phyloP scores from a whole-genome alignment of 1,140 invertebrate species.

The Galleria mellonella region DNA sequence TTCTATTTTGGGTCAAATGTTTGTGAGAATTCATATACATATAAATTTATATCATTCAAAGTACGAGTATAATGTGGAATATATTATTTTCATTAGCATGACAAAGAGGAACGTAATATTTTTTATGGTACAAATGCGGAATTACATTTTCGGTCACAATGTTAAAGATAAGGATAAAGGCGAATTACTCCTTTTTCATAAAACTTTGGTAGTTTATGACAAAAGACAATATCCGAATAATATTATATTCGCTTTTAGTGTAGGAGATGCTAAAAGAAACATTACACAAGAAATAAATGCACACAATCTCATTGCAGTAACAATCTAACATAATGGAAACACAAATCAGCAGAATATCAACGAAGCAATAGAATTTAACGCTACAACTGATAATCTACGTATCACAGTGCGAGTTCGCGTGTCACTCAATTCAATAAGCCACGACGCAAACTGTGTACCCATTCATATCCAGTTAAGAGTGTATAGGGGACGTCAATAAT shows the following conservation, averaged over 20 bases:
- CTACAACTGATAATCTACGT: constrained; percentile 1
- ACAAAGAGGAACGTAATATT: not conserved
- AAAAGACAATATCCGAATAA: too few relatives aligned
- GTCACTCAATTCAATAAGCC: constrained; percentile 38
- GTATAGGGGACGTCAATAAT: constrained; percentile 12
- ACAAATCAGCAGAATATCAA: not conserved
- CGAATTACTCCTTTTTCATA: too few relatives aligned
- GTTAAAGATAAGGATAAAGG: too few relatives aligned
- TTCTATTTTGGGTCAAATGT: too few relatives aligned
- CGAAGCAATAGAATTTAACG: constrained; percentile 1
- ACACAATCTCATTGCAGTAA: too few relatives aligned
- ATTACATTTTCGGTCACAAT: not conserved
- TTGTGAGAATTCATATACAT: too few relatives aligned
- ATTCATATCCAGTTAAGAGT: constrained; percentile 25
- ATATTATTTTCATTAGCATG: constrained; percentile 1
- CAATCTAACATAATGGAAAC: not conserved
- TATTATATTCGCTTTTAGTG: too few relatives aligned
- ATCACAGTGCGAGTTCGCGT: constrained; percentile 16
- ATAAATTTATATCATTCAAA: too few relatives aligned
- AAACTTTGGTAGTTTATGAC: too few relatives aligned
- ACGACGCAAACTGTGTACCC: constrained; percentile 6
- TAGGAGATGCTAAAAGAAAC: too few relatives aligned
- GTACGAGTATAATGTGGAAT: too few relatives aligned
- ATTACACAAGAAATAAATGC: too few relatives aligned
- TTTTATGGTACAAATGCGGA: not conserved